phyloP scores from a whole-genome alignment of 2,113 vertebrate genomes.

The Cygnus buccinator region DNA sequence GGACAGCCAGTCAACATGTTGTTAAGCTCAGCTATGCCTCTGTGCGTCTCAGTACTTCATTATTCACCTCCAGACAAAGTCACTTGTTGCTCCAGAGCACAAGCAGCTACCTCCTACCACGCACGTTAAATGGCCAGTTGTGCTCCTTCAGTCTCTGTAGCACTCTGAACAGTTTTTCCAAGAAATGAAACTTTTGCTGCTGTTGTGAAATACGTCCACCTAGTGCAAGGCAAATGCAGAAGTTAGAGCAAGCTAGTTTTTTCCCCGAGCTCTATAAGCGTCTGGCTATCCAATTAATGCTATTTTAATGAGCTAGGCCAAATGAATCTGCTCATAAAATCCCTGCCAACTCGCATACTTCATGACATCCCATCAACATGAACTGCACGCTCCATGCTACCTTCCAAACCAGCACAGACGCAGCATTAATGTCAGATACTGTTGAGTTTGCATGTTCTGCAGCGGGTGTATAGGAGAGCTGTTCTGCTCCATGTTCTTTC shows the following conservation, averaged over 20 bases:
- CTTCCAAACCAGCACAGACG: neutral
- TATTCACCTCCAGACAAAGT: neutral
- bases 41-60: neutral
- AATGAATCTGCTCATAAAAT: neutral
- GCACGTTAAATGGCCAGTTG: neutral
- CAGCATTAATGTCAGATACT: neutral
- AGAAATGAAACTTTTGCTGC: neutral
- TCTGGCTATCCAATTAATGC: neutral
- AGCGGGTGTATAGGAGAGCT: neutral
- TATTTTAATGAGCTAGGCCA: neutral
- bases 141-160: neutral
- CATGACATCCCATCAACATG: neutral
- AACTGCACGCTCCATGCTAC: neutral
- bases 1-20: neutral
- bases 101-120: neutral
- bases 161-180: neutral
- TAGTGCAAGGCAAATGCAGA: accelerated
- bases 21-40: neutral
- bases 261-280: neutral
- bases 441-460: neutral
- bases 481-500: neutral
- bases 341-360: neutral
- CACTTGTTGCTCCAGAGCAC: neutral
- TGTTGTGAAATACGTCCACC: neutral
- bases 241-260: neutral